These are phyloP conservation scores for Drosophila tanythrix DNA, from an alignment of 2,888 invertebrate species.

Conservation along the genomic window DNA sequence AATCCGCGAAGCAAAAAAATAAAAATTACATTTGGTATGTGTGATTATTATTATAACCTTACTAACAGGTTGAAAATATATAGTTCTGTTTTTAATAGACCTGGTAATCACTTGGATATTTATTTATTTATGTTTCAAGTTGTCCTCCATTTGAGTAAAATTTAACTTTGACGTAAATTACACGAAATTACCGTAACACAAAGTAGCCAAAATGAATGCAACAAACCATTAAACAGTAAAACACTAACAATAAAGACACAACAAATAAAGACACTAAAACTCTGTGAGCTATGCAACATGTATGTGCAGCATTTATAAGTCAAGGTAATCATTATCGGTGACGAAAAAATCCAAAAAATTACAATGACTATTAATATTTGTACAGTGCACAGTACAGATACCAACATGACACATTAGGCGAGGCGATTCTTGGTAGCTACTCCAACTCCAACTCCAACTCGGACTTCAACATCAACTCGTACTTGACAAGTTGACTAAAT, in stretches of 20 bases:
- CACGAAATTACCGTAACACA: slow-evolving; percentile 29
- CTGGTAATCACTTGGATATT: not conserved
- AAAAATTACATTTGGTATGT: not conserved
- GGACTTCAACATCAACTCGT: slow-evolving; percentile 8
- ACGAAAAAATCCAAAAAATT: slow-evolving; percentile 64
- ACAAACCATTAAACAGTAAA: slow-evolving; percentile 25
- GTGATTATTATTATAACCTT: not conserved
- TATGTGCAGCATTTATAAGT: slow-evolving; percentile 63
- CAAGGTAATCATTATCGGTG: slow-evolving; percentile 68
- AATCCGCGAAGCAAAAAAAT: not conserved
- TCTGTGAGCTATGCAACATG: not conserved
- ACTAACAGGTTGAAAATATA: not conserved
- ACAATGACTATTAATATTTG: slow-evolving; percentile 72
- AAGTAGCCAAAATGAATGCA: slow-evolving; percentile 30
- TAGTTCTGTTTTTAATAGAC: slow-evolving; percentile 7
- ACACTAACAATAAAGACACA: slow-evolving; percentile 4
- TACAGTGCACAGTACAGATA: slow-evolving; percentile 6
- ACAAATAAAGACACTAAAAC: slow-evolving; percentile 5
- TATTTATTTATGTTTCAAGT: not conserved
- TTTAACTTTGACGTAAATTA: slow-evolving; percentile 33
- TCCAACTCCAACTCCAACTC: slow-evolving; percentile 5
- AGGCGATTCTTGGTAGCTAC: slow-evolving; percentile 47
- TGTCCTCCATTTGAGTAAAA: slow-evolving; percentile 28
- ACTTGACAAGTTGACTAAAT: slow-evolving; percentile 2
- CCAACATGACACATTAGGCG: slow-evolving; percentile 37